phyloP scores from a whole-genome alignment of 2,113 vertebrate species.

The Garra rufa region DNA sequence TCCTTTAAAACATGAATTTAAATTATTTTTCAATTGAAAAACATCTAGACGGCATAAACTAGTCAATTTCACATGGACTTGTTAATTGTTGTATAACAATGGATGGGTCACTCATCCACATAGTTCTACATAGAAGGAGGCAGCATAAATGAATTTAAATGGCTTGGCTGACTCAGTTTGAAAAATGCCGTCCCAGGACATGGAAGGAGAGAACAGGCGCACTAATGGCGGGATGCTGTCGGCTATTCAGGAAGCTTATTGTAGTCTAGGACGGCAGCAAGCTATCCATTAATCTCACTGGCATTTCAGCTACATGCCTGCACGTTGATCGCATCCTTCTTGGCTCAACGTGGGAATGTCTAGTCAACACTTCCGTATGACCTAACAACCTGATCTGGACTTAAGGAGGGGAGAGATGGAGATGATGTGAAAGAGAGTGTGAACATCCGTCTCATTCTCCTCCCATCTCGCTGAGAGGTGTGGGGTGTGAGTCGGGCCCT shows the following conservation, averaged over 20 bases:
- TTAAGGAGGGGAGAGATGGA: background rate
- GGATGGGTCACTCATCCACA: background rate
- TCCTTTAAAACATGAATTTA: background rate
- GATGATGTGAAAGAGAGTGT: background rate
- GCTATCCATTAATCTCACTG: constrained; percentile 35
- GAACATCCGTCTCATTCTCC: background rate
- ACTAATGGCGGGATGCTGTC: background rate
- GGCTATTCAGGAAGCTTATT: constrained; percentile 25
- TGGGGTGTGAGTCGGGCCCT: constrained; percentile 44
- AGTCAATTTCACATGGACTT: background rate
- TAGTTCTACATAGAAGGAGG: background rate
- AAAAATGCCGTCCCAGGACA: background rate
- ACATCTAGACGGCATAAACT: background rate
- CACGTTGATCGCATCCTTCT: constrained; percentile 43
- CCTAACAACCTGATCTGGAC: constrained; percentile 30
- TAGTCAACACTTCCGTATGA: background rate
- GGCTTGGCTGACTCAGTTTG: background rate
- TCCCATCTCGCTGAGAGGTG: background rate
- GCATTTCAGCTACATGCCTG: constrained; percentile 6
- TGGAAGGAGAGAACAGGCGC: background rate
- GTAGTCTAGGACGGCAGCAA: background rate
- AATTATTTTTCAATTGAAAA: background rate
- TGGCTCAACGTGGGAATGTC: constrained; percentile 6
- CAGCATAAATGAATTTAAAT: background rate
- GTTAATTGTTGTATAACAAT: background rate